These are phyloP conservation scores for Blastobasis adustella DNA, from an alignment of 2,888 invertebrate species.

Conservation along the genomic window DNA sequence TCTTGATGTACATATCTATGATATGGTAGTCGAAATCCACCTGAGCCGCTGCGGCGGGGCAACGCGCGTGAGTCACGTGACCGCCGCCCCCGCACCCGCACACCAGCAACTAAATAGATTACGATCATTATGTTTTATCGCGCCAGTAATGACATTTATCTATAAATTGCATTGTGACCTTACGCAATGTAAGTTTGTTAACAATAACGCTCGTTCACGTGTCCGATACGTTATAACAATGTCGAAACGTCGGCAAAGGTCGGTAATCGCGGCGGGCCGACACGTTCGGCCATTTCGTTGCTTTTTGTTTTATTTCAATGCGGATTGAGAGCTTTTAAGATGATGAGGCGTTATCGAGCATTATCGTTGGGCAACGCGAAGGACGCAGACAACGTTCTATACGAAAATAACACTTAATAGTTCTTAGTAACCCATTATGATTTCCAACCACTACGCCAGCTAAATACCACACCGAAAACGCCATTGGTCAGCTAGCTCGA, in stretches of 20 bases:
- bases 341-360: constrained; percentile 49
- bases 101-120: constrained; percentile 23
- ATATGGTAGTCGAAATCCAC: too few species aligned
- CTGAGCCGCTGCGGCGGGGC: too few species aligned
- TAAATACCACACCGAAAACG: too few species aligned
- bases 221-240: constrained; percentile 41
- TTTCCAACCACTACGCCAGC: too few species aligned
- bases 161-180: constrained; percentile 43
- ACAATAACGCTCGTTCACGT: constrained; percentile 48
- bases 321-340: constrained; percentile 55
- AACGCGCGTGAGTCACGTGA: constrained; percentile 9
- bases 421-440: too few species aligned
- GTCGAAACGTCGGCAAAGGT: constrained; percentile 53
- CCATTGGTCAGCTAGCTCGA: too few species aligned
- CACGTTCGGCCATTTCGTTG: constrained; percentile 46
- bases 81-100: constrained; percentile 14
- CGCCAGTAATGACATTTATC: constrained; percentile 51
- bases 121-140: constrained; percentile 28
- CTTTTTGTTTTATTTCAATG: constrained; percentile 43
- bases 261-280: constrained; percentile 32
- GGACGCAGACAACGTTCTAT: too few species aligned
- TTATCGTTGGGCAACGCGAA: constrained; percentile 39
- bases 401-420: too few species aligned
- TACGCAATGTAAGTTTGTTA: constrained; percentile 40
- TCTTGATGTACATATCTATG: too few species aligned